Evolutionary conservation across 2,797 vertebrate genomes (phyloP).

Genomic region (Helicolenus hilgendorfi): DNA sequence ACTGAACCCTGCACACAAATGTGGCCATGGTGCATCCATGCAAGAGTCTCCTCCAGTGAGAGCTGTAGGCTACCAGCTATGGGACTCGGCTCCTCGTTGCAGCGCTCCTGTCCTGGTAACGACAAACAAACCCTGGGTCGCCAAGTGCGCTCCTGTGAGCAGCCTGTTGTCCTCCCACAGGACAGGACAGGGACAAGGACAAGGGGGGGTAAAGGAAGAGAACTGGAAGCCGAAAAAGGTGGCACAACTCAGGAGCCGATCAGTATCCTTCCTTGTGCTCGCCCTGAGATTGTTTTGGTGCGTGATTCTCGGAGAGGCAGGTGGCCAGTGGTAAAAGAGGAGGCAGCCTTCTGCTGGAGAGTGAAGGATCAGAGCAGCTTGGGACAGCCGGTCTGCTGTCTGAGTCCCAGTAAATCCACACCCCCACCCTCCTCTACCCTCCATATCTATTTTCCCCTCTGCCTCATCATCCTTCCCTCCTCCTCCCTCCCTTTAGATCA

Average conservation of each 20-base stretch:
- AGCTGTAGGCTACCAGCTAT: slow-evolving; percentile 8
- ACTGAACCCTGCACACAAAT: slow-evolving; percentile 95
- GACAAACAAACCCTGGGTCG: slow-evolving; percentile 83
- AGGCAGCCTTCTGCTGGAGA: slow-evolving; percentile 57
- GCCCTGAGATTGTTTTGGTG: neutral
- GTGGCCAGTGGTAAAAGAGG: slow-evolving; percentile 66
- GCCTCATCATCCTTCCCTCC: slow-evolving; percentile 61
- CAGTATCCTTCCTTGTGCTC: neutral
- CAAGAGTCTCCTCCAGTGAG: slow-evolving; percentile 71
- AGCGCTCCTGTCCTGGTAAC: slow-evolving; percentile 69
- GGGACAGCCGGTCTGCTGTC: slow-evolving; percentile 85
- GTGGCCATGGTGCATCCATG: slow-evolving; percentile 94
- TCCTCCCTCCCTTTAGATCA: slow-evolving; percentile 46
- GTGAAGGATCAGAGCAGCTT: slow-evolving; percentile 82
- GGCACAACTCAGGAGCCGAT: neutral
- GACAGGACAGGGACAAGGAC: neutral
- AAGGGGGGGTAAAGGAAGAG: no score
- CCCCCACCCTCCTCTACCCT: neutral
- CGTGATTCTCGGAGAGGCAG: slow-evolving; percentile 76
- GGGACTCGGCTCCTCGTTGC: slow-evolving; percentile 1
- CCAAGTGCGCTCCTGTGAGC: slow-evolving; percentile 56
- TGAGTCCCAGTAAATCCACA: slow-evolving; percentile 76
- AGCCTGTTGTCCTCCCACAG: slow-evolving; percentile 34
- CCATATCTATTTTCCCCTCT: slow-evolving; percentile 66
- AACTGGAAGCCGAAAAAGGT: neutral